Conservation (phyloP, 2,113 vertebrate genomes). For the Sylvietta virens region DNA sequence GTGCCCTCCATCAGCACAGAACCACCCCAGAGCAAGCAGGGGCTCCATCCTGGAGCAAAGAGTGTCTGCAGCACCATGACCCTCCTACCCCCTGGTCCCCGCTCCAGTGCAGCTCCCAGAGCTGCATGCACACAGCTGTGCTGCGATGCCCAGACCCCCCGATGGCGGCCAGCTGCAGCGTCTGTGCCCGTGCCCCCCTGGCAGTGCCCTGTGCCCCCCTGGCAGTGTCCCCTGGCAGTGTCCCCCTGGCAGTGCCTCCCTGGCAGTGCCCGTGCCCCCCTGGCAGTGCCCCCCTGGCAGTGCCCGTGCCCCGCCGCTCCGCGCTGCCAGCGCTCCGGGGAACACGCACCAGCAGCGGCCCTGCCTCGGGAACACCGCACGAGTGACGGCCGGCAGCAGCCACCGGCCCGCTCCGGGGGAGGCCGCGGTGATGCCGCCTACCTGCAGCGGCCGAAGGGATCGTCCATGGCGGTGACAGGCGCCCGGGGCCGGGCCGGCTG, state of each 20-base stretch:
- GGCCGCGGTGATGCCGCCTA: slow-evolving; percentile 78
- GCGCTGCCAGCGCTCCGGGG: not conserved
- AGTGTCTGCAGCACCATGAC: too few relatives aligned
- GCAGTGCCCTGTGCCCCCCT: too few relatives aligned
- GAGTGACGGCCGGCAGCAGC: too few relatives aligned
- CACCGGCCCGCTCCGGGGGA: too few relatives aligned
- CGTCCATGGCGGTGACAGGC: slow-evolving; percentile 90
- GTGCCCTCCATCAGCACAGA: slow-evolving; percentile 65
- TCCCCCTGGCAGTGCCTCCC: too few relatives aligned
- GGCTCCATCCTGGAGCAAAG: too few relatives aligned
- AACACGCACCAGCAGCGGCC: slow-evolving; percentile 53
- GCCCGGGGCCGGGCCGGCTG: slow-evolving; percentile 61
- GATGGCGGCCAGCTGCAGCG: too few relatives aligned
- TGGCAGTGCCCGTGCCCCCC: too few relatives aligned
- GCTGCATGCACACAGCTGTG: not conserved
- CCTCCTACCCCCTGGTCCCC: slow-evolving; percentile 60
- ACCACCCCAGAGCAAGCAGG: slow-evolving; percentile 73
- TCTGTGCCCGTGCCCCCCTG: too few relatives aligned
- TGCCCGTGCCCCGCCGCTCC: too few relatives aligned
- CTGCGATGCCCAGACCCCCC: too few relatives aligned
- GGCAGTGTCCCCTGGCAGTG: too few relatives aligned
- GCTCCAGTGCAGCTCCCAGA: not conserved
- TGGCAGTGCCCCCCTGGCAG: slow-evolving; percentile 19
- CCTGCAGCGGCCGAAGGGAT: slow-evolving; percentile 93
- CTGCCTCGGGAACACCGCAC: slow-evolving; percentile 43